Percentiles rank a stretch among this genome's conserved stretches.
Conservation (phyloP, 64 coral and sea anemone species). For the Acropora yongei region DNA sequence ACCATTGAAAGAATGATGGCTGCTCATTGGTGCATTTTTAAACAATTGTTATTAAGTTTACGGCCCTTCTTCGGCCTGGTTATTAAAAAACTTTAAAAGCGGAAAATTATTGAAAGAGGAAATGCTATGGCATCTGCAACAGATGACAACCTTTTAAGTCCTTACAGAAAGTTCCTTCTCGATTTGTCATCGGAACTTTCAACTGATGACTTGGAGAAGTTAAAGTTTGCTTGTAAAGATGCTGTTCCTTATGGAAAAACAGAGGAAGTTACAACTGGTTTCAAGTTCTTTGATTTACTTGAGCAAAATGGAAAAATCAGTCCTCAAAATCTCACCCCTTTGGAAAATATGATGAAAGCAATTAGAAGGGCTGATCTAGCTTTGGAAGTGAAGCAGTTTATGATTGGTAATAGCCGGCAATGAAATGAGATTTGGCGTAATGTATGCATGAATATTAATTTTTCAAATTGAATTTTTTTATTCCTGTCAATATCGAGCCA, state of each 20-base stretch:
- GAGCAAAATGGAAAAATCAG: background rate
- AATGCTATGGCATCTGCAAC: background rate
- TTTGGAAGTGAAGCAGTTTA: background rate
- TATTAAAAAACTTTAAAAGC: too few species aligned
- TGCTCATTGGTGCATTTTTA: too few species aligned
- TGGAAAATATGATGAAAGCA: background rate
- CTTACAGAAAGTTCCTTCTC: conserved; percentile 3
- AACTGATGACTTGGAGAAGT: background rate
- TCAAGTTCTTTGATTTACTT: background rate
- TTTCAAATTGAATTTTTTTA: too few species aligned
- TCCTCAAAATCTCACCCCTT: background rate
- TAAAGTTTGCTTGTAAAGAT: background rate
- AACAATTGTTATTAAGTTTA: too few species aligned
- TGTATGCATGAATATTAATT: too few species aligned
- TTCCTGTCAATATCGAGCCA: too few species aligned
- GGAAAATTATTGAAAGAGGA: too few species aligned
- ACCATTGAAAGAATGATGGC: too few species aligned
- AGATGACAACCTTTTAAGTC: background rate
- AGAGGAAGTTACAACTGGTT: background rate
- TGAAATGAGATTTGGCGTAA: too few species aligned
- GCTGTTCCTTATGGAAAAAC: background rate
- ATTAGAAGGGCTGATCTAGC: background rate
- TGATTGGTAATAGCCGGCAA: too few species aligned
- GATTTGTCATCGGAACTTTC: conserved; percentile 2
- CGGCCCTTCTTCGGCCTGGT: too few species aligned